phyloP scores from a whole-genome alignment of 2,797 vertebrate genomes.

The Varecia variegata region DNA sequence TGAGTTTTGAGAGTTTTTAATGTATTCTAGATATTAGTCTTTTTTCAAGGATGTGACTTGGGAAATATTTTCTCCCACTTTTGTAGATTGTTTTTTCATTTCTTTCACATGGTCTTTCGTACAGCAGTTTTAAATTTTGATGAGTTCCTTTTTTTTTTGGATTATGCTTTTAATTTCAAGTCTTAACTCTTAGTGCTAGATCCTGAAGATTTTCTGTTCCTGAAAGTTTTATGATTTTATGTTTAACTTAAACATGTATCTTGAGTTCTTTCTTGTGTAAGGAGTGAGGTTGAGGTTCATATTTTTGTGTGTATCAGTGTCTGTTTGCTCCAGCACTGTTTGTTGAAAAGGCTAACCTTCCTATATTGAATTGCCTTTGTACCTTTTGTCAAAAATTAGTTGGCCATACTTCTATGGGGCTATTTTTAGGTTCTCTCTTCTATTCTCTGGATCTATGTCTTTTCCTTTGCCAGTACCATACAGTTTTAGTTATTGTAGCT shows the following conservation, averaged over 20 bases:
- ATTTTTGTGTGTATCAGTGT: background rate
- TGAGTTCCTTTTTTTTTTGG: slow-evolving; percentile 12
- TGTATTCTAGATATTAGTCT: background rate
- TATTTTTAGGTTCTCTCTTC: background rate
- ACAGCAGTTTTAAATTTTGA: background rate
- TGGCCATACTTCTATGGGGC: background rate
- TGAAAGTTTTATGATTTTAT: background rate
- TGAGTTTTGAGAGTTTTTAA: background rate
- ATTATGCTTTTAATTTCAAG: background rate
- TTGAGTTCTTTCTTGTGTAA: background rate
- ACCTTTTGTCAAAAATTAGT: background rate
- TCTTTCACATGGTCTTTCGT: background rate
- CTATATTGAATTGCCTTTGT: background rate
- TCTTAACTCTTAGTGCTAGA: background rate
- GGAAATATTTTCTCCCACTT: background rate
- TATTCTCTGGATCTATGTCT: background rate
- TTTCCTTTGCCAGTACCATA: background rate
- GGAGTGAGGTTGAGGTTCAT: background rate
- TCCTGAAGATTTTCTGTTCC: background rate
- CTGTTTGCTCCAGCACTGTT: background rate
- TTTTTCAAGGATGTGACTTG: background rate
- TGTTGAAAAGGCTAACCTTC: background rate
- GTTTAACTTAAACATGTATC: background rate
- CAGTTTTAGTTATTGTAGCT: background rate
- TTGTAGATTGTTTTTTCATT: background rate